Evolutionary conservation across 2,113 vertebrate genomes (phyloP).

Genomic region (Daboia siamensis): DNA sequence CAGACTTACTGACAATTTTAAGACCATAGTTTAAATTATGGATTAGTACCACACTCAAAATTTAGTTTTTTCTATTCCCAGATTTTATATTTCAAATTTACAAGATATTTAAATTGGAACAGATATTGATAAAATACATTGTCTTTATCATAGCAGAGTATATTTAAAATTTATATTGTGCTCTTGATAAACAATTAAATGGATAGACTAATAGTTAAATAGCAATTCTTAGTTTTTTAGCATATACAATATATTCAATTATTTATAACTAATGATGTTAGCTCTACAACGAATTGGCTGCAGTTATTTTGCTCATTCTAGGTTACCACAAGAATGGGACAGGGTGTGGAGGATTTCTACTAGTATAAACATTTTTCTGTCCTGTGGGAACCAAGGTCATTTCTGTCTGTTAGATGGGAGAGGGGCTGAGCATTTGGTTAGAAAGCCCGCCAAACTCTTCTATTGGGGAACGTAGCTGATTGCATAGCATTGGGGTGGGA

Average conservation of each 20-base stretch:
- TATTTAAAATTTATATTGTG: neutral
- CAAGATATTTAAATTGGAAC: neutral
- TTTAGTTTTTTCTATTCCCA: neutral
- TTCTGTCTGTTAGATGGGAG: too few species aligned
- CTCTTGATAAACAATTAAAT: neutral
- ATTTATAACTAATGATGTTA: neutral
- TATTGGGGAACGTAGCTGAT: too few species aligned
- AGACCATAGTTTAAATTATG: neutral
- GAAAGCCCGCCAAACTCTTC: too few species aligned
- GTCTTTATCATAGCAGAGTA: neutral
- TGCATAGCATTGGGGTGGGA: too few species aligned
- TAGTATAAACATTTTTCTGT: too few species aligned
- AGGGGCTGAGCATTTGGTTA: too few species aligned
- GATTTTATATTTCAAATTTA: neutral
- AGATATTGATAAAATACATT: neutral
- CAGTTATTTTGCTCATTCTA: too few species aligned
- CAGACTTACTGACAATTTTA: neutral
- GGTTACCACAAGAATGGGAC: too few species aligned
- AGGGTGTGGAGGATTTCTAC: too few species aligned
- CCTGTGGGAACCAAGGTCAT: too few species aligned
- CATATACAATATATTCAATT: neutral
- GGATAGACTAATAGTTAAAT: neutral
- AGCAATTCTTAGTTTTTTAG: neutral
- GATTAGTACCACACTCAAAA: neutral
- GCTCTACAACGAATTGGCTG: too few species aligned